phyloP scores from a whole-genome alignment of 2,888 invertebrate species.

The Glyphotaelius pellucidus region DNA sequence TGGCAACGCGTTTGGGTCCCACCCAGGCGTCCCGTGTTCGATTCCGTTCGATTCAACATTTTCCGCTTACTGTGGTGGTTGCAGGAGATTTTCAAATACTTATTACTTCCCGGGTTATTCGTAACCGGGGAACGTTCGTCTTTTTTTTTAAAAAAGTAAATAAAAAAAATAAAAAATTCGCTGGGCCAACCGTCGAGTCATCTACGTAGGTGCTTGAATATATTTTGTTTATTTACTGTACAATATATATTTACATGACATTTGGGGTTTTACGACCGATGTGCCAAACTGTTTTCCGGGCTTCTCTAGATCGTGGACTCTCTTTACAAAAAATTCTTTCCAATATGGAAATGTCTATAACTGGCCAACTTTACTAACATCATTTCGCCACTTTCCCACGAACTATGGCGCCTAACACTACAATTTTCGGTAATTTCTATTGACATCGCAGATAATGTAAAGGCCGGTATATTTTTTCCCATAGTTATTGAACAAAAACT shows the following conservation, averaged over 20 bases:
- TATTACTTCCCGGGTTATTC: no score
- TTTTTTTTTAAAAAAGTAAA: no score
- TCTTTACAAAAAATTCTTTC: not conserved
- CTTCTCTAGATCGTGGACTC: not conserved
- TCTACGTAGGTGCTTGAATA: no score
- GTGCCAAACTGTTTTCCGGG: not conserved
- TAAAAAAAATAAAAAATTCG: no score
- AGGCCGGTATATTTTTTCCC: not conserved
- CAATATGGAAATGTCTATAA: not conserved
- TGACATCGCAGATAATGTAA: not conserved
- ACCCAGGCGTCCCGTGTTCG: no score
- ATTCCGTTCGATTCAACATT: no score
- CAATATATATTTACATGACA: not conserved
- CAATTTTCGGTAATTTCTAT: not conserved
- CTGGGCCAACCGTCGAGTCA: no score
- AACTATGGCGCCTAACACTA: not conserved
- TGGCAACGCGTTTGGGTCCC: no score
- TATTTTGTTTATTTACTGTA: no score
- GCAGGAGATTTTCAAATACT: no score
- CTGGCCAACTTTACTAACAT: not conserved
- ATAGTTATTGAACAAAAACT: conserved; percentile 19
- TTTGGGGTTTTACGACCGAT: not conserved
- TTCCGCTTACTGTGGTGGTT: no score
- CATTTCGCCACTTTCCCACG: not conserved
- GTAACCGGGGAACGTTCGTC: no score